Evolutionary conservation across 1,140 invertebrate species (phyloP).

Genomic region (Danaus plexippus): DNA sequence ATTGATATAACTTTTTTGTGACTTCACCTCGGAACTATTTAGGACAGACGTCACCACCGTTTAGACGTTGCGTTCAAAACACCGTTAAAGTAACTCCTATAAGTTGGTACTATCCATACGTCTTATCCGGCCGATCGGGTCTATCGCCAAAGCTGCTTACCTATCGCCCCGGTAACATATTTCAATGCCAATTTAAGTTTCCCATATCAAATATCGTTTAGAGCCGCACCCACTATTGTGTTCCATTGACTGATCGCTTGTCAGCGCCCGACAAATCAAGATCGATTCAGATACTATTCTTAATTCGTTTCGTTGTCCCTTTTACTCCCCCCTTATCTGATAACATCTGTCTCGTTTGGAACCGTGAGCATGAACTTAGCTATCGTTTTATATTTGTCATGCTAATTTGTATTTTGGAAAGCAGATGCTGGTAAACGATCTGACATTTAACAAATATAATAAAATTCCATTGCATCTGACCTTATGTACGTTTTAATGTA

Average conservation of each 20-base stretch:
- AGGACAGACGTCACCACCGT: too few relatives aligned
- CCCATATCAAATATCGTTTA: slow-evolving; percentile 43
- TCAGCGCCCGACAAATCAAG: slow-evolving; percentile 63
- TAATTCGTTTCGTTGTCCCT: slow-evolving; percentile 47
- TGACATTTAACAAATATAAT: slow-evolving; percentile 45
- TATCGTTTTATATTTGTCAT: slow-evolving; percentile 46
- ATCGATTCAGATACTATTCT: slow-evolving; percentile 61
- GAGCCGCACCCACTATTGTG: slow-evolving; percentile 52
- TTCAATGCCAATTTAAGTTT: slow-evolving; percentile 52
- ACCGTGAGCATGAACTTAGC: slow-evolving; percentile 38
- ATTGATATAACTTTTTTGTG: background rate
- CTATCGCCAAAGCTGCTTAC: slow-evolving; percentile 10
- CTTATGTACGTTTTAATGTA: too few relatives aligned
- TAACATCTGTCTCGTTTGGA: slow-evolving; percentile 28
- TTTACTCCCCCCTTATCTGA: slow-evolving; percentile 16
- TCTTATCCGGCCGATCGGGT: background rate
- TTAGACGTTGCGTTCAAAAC: too few relatives aligned
- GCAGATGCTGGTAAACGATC: slow-evolving; percentile 44
- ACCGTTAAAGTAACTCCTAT: too few relatives aligned
- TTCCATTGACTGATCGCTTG: slow-evolving; percentile 59
- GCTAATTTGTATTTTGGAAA: slow-evolving; percentile 46
- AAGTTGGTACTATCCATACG: too few relatives aligned
- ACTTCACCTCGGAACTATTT: background rate
- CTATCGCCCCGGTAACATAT: slow-evolving; percentile 23
- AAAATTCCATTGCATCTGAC: too few relatives aligned